Percentiles rank a stretch among this genome's conserved stretches.
Conservation (phyloP, 2,797 vertebrate species). For the Girardinus metallicus region DNA sequence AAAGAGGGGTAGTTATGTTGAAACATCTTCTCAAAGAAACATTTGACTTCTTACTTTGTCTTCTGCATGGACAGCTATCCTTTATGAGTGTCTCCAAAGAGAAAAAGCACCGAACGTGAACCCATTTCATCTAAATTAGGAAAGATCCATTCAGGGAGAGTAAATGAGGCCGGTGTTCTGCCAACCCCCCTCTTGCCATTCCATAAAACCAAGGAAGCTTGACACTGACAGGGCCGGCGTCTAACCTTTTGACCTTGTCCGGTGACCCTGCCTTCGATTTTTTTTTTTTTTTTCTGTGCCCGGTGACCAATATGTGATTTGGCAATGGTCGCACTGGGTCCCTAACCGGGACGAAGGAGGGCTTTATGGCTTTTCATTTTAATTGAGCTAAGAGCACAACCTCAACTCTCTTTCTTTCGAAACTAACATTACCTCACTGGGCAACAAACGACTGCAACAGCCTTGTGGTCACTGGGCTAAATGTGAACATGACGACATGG, state of each 20-base stretch:
- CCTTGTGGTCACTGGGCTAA: constrained; percentile 64
- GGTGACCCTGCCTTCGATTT: constrained; percentile 85
- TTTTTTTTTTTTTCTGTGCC: constrained; percentile 76
- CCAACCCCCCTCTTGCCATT: constrained; percentile 48
- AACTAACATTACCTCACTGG: constrained; percentile 72
- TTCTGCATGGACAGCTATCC: constrained; percentile 45
- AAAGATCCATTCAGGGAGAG: constrained; percentile 55
- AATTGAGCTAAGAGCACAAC: constrained; percentile 82
- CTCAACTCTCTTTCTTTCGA: constrained; percentile 60
- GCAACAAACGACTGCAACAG: constrained; percentile 61
- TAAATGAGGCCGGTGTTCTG: constrained; percentile 71
- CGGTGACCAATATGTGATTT: constrained; percentile 86
- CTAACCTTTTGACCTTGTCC: constrained; percentile 85
- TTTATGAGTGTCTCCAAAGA: constrained; percentile 58
- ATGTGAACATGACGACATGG: constrained; percentile 66
- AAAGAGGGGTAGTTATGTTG: background rate
- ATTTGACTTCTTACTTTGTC: constrained; percentile 41
- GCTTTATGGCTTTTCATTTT: constrained; percentile 89
- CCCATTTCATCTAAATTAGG: constrained; percentile 64
- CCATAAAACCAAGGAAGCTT: constrained; percentile 76
- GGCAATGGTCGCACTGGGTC: constrained; percentile 73
- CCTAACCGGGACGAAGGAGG: constrained; percentile 78
- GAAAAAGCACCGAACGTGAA: constrained; percentile 49
- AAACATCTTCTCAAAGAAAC: constrained; percentile 45
- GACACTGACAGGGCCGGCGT: constrained; percentile 84